A percentile compares a stretch with the other conserved stretches of the same genome.
Conservation (phyloP, 2,113 vertebrate genomes). For the Mionectes macconnelli region DNA sequence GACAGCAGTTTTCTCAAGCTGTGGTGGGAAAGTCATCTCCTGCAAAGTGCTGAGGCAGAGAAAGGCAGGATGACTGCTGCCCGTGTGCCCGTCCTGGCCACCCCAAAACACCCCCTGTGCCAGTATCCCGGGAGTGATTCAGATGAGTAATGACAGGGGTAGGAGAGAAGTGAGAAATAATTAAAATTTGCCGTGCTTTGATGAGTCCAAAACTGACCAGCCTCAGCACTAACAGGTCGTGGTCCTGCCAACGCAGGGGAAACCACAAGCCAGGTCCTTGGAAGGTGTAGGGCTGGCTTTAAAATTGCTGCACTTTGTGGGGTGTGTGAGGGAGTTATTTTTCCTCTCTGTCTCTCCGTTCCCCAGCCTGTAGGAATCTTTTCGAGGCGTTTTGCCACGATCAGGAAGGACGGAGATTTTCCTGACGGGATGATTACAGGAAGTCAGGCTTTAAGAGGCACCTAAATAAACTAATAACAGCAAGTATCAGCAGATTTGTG, state of each 20-base stretch:
- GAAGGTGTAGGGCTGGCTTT: neutral
- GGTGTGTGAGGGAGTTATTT: neutral
- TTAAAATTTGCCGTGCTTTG: conserved; percentile 5
- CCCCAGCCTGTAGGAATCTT: neutral
- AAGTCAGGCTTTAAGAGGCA: neutral
- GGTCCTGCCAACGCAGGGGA: neutral
- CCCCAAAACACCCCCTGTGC: neutral
- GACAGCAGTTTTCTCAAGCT: neutral
- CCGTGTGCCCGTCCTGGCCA: neutral
- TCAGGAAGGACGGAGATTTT: neutral
- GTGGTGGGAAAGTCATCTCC: conserved; percentile 1
- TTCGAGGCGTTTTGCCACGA: neutral
- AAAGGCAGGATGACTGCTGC: neutral
- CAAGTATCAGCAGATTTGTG: conserved; percentile 33
- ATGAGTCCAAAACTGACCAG: neutral
- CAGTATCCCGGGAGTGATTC: neutral
- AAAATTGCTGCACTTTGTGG: conserved; percentile 6
- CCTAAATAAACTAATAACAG: conserved; percentile 14
- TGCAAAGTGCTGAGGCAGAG: conserved; percentile 21
- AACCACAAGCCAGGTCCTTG: neutral
- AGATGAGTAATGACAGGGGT: neutral
- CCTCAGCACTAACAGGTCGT: neutral
- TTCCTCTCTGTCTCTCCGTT: neutral
- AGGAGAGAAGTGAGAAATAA: conserved; percentile 18
- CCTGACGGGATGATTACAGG: neutral